Percentiles rank a stretch among this genome's conserved stretches.
These are phyloP conservation scores for Ommatoiulus sabulosus DNA, from an alignment of 2,888 invertebrate species.

Conservation along the genomic window DNA sequence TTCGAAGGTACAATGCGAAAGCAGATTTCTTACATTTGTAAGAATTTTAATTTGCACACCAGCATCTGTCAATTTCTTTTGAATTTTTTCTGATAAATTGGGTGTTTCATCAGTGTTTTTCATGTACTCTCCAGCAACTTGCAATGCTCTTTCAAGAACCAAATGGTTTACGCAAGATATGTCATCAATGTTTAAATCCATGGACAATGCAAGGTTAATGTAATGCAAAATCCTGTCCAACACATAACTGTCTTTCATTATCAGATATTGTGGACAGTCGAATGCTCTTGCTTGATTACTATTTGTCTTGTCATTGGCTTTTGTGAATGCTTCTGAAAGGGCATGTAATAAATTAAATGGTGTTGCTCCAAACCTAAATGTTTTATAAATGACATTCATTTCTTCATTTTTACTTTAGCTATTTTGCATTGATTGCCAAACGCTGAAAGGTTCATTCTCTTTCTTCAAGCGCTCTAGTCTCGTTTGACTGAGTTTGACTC, in stretches of 20 bases:
- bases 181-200: no score
- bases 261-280: background rate
- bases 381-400: background rate
- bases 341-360: background rate
- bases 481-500: background rate
- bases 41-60: conserved; percentile 3
- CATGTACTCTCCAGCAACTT: conserved; percentile 23
- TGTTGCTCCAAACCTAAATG: background rate
- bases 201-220: background rate
- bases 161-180: background rate
- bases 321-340: background rate
- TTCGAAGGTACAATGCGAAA: background rate
- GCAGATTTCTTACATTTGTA: background rate
- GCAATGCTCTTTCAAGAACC: background rate
- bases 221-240: background rate
- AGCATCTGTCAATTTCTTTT: background rate
- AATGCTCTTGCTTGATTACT: background rate
- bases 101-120: background rate
- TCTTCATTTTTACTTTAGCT: background rate
- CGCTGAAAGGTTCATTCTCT: background rate
- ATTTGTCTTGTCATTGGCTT: background rate
- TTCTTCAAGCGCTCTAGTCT: background rate
- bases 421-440: background rate
- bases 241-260: background rate
- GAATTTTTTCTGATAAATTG: conserved; percentile 1